Evolutionary conservation across 2,888 invertebrate species (phyloP), one percentile per base, ranked within the genome.

Genomic region (Argyra leucocephala): DNA sequence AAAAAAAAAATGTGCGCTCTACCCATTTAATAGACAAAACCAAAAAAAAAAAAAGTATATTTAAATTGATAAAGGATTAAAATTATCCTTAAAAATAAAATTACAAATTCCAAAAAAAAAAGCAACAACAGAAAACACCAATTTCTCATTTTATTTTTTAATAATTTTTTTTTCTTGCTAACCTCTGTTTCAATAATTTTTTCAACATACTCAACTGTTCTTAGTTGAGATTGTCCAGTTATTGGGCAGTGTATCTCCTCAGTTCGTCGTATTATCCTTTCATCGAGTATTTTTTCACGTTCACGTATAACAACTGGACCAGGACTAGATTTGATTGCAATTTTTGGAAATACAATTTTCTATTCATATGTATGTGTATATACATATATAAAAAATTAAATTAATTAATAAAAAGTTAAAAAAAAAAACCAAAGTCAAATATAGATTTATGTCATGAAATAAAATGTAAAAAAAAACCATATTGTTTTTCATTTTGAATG

Each of bases 171-270:
- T 60, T 12, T 59, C 21, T 59, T 66, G 70, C 78, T 78, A 92
- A 93, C 93, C 93, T 93, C 93, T 86, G 90, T 92, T 83, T 93
- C 93, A 84, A 93, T 92, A 83, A 92, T 88, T 86, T 93, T 93
- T 86, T 93, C 93, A 82, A 93, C 90, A 84, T 92, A 92, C 85
- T 93, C 92, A 82, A 93, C 88, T 75, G 93, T 93, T 83, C 93
- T 86, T 79, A 93, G 88, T 83, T 88, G 88, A 80, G 87, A 87
- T 81, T 90, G 89, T 76, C 93, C 93, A 73, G 91, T 91, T 73
- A 85, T 82, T 74, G 92, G 92, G 82, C 93, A 92, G 75, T 90
- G 81, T 82, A 88, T 91, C 82, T 93, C 93, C 83, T 93, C 93
- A 70, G 93, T 93, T 23, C 90, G 88, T 69, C 85, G 82, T 73